Evolutionary conservation across 2,888 invertebrate genomes (phyloP).

Genomic region (Nasonia oneida): DNA sequence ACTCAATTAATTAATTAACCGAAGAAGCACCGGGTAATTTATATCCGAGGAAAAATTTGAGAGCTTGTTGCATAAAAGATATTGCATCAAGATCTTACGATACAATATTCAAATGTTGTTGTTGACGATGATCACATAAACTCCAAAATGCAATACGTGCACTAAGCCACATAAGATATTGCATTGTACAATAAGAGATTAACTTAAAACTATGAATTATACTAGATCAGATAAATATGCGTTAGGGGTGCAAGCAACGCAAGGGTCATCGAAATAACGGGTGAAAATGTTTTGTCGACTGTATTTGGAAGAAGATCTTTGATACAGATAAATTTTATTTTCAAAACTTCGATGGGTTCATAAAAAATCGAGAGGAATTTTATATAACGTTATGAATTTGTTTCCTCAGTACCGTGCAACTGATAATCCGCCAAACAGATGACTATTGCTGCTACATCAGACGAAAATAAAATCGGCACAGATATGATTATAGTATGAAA

Average conservation of each 20-base stretch:
- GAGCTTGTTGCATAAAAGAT: neutral
- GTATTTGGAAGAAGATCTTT: too few relatives aligned
- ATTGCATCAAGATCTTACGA: neutral
- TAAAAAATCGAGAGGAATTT: neutral
- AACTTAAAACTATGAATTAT: neutral
- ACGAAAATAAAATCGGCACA: conserved; percentile 15
- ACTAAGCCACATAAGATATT: neutral
- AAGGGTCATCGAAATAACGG: too few relatives aligned
- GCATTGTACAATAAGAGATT: neutral
- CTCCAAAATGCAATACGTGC: neutral
- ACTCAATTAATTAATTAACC: conserved; percentile 53
- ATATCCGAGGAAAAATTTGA: conserved; percentile 5
- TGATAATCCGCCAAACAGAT: conserved; percentile 14
- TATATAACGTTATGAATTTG: neutral
- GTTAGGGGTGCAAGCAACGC: neutral
- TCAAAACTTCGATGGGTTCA: neutral
- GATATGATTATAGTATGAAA: neutral
- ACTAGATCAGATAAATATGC: neutral
- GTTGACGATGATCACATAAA: neutral
- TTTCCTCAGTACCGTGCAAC: neutral
- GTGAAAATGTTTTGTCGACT: too few relatives aligned
- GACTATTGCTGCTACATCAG: neutral
- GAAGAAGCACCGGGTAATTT: conserved; percentile 25
- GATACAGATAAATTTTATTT: neutral
- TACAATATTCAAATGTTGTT: neutral